Conservation (phyloP, 92 coral and sea anemone genomes). For the Virgularia gustaviana region DNA sequence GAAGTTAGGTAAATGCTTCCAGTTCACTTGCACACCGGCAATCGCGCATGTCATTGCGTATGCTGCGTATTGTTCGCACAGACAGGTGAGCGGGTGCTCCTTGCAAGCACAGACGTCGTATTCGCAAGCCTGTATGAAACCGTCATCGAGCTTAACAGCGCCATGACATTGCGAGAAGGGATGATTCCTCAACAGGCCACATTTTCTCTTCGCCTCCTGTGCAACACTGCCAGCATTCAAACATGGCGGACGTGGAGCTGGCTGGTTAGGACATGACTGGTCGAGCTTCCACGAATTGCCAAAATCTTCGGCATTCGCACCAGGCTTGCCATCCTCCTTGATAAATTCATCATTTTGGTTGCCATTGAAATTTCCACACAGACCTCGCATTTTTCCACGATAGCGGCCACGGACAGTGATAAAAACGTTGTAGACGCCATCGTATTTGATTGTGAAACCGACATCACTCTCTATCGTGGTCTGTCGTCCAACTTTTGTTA, state of each 20-base stretch:
- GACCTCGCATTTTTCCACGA: slow-evolving; percentile 17
- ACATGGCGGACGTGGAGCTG: slow-evolving; percentile 20
- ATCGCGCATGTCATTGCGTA: slow-evolving; percentile 16
- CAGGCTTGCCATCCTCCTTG: not conserved
- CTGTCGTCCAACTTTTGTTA: no score
- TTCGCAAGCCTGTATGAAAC: slow-evolving; percentile 35
- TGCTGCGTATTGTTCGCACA: slow-evolving; percentile 27
- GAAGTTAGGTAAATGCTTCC: slow-evolving; percentile 28
- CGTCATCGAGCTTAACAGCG: slow-evolving; percentile 17
- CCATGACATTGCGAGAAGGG: slow-evolving; percentile 26
- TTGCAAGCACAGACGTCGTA: slow-evolving; percentile 35
- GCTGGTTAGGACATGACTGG: slow-evolving; percentile 14
- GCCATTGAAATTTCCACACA: slow-evolving; percentile 30
- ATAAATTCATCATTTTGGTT: slow-evolving; percentile 18
- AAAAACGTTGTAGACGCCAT: slow-evolving; percentile 25
- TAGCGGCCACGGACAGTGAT: not conserved
- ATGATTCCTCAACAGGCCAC: not conserved
- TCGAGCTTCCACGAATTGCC: slow-evolving; percentile 31
- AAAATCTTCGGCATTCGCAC: not conserved
- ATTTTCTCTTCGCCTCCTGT: slow-evolving; percentile 19
- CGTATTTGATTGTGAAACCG: slow-evolving; percentile 7
- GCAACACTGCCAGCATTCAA: slow-evolving; percentile 8
- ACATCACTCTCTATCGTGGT: slow-evolving; percentile 2
- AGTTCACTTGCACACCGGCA: slow-evolving; percentile 18
- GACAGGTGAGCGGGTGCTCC: slow-evolving; percentile 27